Percentiles rank a stretch among this genome's conserved stretches.
phyloP scores from a whole-genome alignment of 2,797 vertebrate species.

The Danio tinwini region DNA sequence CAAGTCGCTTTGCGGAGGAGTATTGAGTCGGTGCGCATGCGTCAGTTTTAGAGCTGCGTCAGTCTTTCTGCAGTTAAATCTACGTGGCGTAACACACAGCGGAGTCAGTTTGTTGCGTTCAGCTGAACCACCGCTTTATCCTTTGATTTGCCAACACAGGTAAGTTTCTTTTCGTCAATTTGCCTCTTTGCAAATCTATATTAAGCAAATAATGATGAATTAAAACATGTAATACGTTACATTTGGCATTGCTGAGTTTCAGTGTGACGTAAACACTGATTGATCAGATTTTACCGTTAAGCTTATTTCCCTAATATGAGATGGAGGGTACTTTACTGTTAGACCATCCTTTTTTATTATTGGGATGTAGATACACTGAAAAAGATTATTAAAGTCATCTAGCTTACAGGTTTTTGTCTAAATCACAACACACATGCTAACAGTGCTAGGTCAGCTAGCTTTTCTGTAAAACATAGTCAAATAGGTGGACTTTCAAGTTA shows the following conservation, averaged over 20 bases:
- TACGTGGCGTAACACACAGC: slow-evolving; percentile 73
- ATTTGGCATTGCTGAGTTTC: no score
- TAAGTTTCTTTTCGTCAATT: neutral
- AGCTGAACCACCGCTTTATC: neutral
- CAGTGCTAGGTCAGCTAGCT: neutral
- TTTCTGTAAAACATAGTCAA: neutral
- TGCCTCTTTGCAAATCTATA: neutral
- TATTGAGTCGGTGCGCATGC: slow-evolving; percentile 66
- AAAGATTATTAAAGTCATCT: neutral
- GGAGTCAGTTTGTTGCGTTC: neutral
- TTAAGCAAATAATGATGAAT: neutral
- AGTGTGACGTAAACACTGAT: neutral
- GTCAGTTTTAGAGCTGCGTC: slow-evolving; percentile 70
- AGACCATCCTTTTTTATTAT: neutral
- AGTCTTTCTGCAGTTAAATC: slow-evolving; percentile 60
- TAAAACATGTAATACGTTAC: neutral
- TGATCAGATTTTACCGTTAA: neutral
- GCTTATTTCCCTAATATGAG: no score
- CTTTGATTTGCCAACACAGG: slow-evolving; percentile 54
- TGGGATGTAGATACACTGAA: neutral
- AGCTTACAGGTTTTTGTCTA: neutral
- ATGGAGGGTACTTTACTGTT: neutral
- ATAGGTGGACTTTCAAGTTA: neutral
- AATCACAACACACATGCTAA: neutral
- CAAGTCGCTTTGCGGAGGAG: neutral